phyloP scores from a whole-genome alignment of 1,140 invertebrate species.

The Pectinophora gossypiella region DNA sequence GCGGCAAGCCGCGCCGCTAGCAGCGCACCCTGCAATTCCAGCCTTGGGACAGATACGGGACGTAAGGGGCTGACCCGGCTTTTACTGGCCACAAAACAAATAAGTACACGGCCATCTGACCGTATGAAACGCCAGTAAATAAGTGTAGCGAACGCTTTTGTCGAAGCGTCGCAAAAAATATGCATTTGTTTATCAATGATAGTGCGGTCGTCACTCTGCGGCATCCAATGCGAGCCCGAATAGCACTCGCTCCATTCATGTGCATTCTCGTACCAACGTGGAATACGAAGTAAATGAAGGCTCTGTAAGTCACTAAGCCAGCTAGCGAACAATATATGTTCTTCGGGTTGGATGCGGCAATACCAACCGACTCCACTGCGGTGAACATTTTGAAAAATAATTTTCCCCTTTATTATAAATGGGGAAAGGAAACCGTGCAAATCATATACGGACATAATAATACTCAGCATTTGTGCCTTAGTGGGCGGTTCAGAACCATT shows the following conservation, averaged over 20 bases:
- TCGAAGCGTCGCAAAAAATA: neutral
- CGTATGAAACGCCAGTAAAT: neutral
- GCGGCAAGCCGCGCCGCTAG: neutral
- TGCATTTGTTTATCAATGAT: neutral
- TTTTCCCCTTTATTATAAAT: neutral
- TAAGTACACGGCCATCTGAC: neutral
- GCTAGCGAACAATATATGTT: neutral
- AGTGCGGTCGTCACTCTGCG: neutral
- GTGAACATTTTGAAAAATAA: neutral
- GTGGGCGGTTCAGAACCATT: constrained; percentile 15
- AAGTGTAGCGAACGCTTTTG: neutral
- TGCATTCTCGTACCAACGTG: neutral
- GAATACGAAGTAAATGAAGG: neutral
- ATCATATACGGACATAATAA: constrained; percentile 21
- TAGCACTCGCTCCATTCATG: too few species aligned
- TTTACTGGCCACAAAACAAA: neutral
- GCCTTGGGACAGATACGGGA: constrained; percentile 1
- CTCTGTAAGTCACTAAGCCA: neutral
- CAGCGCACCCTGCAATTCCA: constrained; percentile 5
- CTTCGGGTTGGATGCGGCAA: neutral
- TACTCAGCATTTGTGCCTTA: constrained; percentile 33
- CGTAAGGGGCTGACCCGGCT: neutral
- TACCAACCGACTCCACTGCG: neutral
- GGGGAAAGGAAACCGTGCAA: neutral
- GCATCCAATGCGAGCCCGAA: too few species aligned